These are phyloP conservation scores for Germaria angustata DNA, from an alignment of 2,888 invertebrate species.

Conservation along the genomic window DNA sequence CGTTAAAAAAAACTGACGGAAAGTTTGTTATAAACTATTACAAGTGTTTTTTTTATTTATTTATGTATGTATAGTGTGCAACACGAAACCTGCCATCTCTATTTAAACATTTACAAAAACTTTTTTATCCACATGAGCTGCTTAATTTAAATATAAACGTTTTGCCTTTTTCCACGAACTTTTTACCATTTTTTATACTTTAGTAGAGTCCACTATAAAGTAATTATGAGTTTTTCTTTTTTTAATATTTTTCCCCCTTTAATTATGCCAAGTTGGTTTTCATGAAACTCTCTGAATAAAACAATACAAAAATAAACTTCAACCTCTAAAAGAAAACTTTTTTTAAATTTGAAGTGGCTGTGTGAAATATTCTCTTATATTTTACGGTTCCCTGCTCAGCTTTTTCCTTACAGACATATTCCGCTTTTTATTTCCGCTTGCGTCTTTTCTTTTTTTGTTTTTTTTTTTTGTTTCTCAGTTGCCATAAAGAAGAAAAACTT, in stretches of 20 bases:
- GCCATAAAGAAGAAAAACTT: conserved; percentile 13
- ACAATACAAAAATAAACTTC: neutral
- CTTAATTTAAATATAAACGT: conserved; percentile 54
- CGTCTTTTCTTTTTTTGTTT: neutral
- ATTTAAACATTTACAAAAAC: neutral
- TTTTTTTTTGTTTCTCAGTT: neutral
- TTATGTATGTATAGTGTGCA: too few species aligned
- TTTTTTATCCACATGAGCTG: conserved; percentile 41
- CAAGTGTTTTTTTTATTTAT: too few species aligned
- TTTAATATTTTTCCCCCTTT: conserved; percentile 16
- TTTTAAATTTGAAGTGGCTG: conserved; percentile 49
- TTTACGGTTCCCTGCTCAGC: neutral
- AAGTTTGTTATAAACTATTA: too few species aligned
- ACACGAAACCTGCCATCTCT: neutral
- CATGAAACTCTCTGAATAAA: neutral
- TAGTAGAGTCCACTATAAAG: conserved; percentile 57
- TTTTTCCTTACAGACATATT: neutral
- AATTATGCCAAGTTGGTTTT: conserved; percentile 43
- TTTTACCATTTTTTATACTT: neutral
- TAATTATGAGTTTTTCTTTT: conserved; percentile 39
- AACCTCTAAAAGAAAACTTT: conserved; percentile 23
- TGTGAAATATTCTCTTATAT: conserved; percentile 27
- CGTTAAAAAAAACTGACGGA: too few species aligned
- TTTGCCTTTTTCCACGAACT: conserved; percentile 19
- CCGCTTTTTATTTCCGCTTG: too few species aligned